Base-by-base conservation (phyloP, 1,140 invertebrate genomes). In the Phthorimaea operculella region DNA sequence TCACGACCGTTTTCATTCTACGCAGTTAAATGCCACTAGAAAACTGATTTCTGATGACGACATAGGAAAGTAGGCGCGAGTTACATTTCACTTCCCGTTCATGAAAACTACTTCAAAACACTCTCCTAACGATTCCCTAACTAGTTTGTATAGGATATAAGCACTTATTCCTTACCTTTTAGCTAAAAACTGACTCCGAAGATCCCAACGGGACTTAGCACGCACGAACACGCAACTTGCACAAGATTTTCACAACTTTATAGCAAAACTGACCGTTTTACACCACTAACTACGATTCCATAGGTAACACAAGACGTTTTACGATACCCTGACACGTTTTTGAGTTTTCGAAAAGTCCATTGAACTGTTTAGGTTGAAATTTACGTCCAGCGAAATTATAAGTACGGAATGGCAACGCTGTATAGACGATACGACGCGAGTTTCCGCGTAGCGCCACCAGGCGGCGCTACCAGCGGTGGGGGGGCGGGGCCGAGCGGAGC, bases 301-400 rank as follows among this genome's bases (percentile, higher is more conserved):
- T 59, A 67, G 63, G 56, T 70, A 69, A 70, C 74, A 79, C 72
- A 71, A 70, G 67, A 72, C 64, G 62, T 79, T 76, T 79, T 68
- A 72, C 68, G 69, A 66, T 66, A 72, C 63, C 59, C 59, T 70
- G 72, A 81, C 74, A 74, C 76, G 74, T 76, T 81, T n/a, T 70
- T 66, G 68, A 76, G 70, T 79, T 81, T 85, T 81, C 68, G 64
- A 70, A 84, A 85, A 85, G 84, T 86, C 80, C 84, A 85, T 85
- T 86, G 84, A 86, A 86, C 83, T 83, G 83, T 83, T 84, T 83
- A 76, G 74, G 69, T 76, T 74, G 79, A 86, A 86, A 83, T 86
- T 86, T 84, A 85, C 84, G 84, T 84, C 74, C 74, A 84, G 84
- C 81, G 79, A 86, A 85, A 86, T 84, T 82, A 81, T 86, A 79